Conservation (phyloP, 2,888 invertebrate species). For the Agrotis puta region DNA sequence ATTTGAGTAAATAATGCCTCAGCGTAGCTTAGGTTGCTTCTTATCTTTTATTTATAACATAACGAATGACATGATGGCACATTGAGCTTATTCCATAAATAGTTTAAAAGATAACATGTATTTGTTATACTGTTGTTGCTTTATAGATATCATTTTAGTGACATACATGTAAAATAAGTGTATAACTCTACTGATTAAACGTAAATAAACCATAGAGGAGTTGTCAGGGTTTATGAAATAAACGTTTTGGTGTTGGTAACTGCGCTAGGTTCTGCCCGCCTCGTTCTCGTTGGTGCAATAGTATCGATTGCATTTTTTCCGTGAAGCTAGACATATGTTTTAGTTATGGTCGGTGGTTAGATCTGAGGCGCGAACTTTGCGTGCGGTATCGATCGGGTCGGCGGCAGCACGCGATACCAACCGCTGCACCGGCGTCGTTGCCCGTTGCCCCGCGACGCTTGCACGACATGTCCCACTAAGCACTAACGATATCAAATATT, state of each 20-base stretch:
- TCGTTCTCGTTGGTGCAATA: constrained; percentile 17
- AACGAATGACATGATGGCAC: constrained; percentile 22
- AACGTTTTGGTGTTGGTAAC: constrained; percentile 6
- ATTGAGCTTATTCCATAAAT: constrained; percentile 40
- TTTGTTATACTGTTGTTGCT: constrained; percentile 6
- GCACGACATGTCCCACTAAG: constrained; percentile 61
- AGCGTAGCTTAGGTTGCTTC: constrained; percentile 1
- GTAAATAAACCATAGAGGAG: constrained; percentile 22
- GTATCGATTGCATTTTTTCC: constrained; percentile 41
- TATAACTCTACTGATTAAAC: constrained; percentile 1
- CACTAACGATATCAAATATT: constrained; percentile 65
- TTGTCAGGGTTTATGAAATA: constrained; percentile 1
- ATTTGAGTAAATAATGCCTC: constrained; percentile 10
- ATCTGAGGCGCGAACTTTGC: constrained; percentile 84
- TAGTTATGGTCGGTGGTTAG: constrained; percentile 73
- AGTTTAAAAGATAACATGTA: constrained; percentile 24
- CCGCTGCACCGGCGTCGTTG: constrained; percentile 80
- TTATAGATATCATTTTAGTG: constrained; percentile 23
- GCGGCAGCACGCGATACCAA: constrained; percentile 85
- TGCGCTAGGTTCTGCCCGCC: neutral
- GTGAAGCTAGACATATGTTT: constrained; percentile 55
- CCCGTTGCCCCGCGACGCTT: constrained; percentile 61
- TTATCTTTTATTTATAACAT: constrained; percentile 22
- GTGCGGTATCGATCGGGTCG: constrained; percentile 86
- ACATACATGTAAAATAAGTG: neutral